Percentiles rank a stretch among this genome's conserved stretches.
Conservation (phyloP, 1,140 invertebrate species). For the Anoplophora glabripennis region DNA sequence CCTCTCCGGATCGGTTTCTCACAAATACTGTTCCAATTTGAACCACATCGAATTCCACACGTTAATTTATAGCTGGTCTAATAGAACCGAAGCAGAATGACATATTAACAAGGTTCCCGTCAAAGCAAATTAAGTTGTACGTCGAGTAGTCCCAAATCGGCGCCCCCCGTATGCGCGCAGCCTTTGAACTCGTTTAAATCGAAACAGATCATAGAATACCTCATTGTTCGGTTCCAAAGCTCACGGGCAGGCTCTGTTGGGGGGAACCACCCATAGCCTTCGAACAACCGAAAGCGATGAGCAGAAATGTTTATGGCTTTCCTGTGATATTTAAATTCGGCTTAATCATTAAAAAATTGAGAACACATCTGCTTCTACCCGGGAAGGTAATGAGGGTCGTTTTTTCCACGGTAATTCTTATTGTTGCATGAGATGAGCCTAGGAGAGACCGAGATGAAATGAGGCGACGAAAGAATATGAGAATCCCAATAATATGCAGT, state of each 20-base stretch:
- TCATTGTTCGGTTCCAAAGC: slow-evolving; percentile 18
- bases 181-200: not conserved
- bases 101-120: slow-evolving; percentile 22
- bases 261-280: slow-evolving; percentile 3
- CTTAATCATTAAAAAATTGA: too few relatives aligned
- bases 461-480: too few relatives aligned
- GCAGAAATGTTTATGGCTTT: slow-evolving; percentile 26
- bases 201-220: slow-evolving; percentile 25
- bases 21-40: not conserved
- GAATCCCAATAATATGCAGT: too few relatives aligned
- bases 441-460: too few relatives aligned
- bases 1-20: not conserved
- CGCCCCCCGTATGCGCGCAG: slow-evolving; percentile 17
- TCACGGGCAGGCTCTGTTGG: not conserved
- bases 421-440: slow-evolving; percentile 1
- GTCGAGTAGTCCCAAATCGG: slow-evolving; percentile 23
- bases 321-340: not conserved
- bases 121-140: slow-evolving; percentile 30
- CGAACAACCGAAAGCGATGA: not conserved
- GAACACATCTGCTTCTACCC: not conserved
- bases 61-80: not conserved
- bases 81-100: not conserved
- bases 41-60: not conserved
- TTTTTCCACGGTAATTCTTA: slow-evolving; percentile 9
- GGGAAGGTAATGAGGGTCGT: not conserved